Evolutionary conservation across 2,888 invertebrate species (phyloP).

Genomic region (Yponomeuta evonymella): DNA sequence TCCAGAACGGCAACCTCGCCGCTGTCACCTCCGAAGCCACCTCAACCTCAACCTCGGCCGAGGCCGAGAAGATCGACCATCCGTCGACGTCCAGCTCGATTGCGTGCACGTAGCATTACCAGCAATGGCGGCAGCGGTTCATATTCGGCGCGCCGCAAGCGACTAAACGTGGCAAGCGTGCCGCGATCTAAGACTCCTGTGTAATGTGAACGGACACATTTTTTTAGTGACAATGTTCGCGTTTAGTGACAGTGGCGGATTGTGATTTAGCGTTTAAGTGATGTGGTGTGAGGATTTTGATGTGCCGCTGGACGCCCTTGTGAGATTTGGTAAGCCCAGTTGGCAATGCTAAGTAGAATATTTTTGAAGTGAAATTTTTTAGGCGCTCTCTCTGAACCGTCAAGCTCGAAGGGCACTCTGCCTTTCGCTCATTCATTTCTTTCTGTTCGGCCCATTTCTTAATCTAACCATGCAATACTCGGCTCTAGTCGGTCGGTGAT

Average conservation of each 20-base stretch:
- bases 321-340: too few species aligned
- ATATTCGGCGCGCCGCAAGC: constrained; percentile 44
- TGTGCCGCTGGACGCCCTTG: too few species aligned
- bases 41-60: not conserved
- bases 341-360: too few species aligned
- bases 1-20: constrained; percentile 43
- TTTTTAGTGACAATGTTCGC: not conserved
- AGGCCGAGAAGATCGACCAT: constrained; percentile 2
- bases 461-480: too few species aligned
- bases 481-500: too few species aligned
- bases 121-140: constrained; percentile 61
- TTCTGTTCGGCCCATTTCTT: too few species aligned
- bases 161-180: not conserved
- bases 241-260: not conserved
- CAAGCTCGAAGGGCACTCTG: too few species aligned
- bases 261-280: constrained; percentile 8
- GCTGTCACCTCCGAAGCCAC: not conserved
- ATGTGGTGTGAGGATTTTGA: not conserved
- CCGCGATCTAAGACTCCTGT: not conserved
- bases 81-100: constrained; percentile 60
- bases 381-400: too few species aligned
- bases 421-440: too few species aligned
- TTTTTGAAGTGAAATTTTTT: too few species aligned
- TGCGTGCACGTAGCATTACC: constrained; percentile 68
- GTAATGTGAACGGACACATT: not conserved